Evolutionary conservation across 2,888 invertebrate species (phyloP), one percentile per base, ranked within the genome.

Genomic region (Plagodis pulveraria): DNA sequence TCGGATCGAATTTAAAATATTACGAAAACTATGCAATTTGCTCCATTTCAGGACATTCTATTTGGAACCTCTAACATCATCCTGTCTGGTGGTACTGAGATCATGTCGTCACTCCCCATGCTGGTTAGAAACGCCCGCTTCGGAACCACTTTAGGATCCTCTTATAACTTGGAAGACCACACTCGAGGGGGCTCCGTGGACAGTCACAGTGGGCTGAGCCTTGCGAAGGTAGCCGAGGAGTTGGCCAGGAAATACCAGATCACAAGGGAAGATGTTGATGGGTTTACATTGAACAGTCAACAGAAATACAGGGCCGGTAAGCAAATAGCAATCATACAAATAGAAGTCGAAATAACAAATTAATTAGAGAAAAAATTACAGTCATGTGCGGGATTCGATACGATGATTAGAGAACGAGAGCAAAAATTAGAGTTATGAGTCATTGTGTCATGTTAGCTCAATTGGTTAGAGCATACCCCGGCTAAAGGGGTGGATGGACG

Each of bases 31-130:
- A 7, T 43, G 42, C 6, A 32, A 36, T 33, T 10, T 7, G 22
- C 50, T 35, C 9, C 6, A 44, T 86, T 90, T 7, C 75, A 97
- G 96, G 98, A 98, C 76, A 98, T 99, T 58, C 70, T 95, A 64
- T 90, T 96, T 46, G 98, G 98, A 33, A 95, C 95, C 65, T 95
- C 98, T 6, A 95, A 96, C 67, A 94, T 99, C 51, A 96, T 96
- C 5, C 87, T 99, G 43, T 95, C 98, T 12, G 99, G 99, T 42
- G 99, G 99, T 0, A 95, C 96, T 38, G 99, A 99, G 75, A 97
- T 96, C 77, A 99, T 99, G 99, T 98, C 98, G 5, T 95, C 97
- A 74, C 86, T 96, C 6, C 99, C 99, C 0, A 97, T 96, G 80
- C 93, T 96, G 32, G 96, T 97, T 0, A 94, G 99, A 57, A 96